Base-by-base conservation (phyloP, 2,113 vertebrate species). In the Ciconia stormi region DNA sequence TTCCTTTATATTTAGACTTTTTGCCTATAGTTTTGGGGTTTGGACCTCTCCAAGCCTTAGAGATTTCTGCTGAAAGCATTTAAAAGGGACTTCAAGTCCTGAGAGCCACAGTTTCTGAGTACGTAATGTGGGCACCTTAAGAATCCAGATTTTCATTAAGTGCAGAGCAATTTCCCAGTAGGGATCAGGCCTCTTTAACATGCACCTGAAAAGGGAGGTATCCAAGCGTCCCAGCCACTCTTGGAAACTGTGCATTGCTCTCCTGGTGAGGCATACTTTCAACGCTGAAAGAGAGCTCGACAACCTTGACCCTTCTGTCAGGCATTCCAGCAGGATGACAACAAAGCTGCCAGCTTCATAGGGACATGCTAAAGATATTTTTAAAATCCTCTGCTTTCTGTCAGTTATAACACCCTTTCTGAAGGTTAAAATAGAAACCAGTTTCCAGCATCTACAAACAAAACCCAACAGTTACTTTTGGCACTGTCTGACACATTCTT, bases 401-500 rank as follows among this genome's bases (percentile, higher is more conserved):
- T 93, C 63, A 95, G 34, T 90, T 93, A 26, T 63, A 74, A 74
- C 79, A 83, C 29, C 13, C 29, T 90, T 93, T 95, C 34, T 83
- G 46, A 90, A 86, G 47, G 67, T 62, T 92, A 87, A 96, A 92
- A 94, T 67, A 94, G 79, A 86, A 93, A 82, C 47, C 29, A 44
- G 47, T 67, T 91, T 88, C 59, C 59, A 87, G 61, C 74, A 69
- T 78, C 55, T 78, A 86, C 50, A 89, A 78, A 92, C 42, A 81
- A 94, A 97, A 70, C 50, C 38, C 52, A 90, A 14, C 0, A 21
- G 72, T 83, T 78, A 84, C 80, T 90, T 95, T 82, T 90, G 63
- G 72, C 76, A 87, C 42, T 8, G 2, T 56, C 34, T 88, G 82
- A 71, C 52, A 53, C 76, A 74, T 91, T 91, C 82, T 89, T 95